Percentiles rank a stretch among this genome's conserved stretches.
phyloP scores from a whole-genome alignment of 2,113 vertebrate species.

The Hypocryptadius cinnamomeus region DNA sequence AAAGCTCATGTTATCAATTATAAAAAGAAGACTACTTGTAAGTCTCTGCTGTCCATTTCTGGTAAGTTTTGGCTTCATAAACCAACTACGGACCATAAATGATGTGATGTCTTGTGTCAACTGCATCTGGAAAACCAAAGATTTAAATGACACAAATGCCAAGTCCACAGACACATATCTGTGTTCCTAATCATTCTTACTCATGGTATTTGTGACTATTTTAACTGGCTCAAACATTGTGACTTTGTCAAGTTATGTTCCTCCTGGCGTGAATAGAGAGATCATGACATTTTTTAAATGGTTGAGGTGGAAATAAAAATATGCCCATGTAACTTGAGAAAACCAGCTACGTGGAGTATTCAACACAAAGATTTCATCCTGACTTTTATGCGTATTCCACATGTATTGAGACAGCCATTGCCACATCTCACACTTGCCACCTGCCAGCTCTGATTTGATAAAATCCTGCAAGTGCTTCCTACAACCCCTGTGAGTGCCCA shows the following conservation, averaged over 20 bases:
- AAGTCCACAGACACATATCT: slow-evolving; percentile 16
- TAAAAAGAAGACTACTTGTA: not conserved
- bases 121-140: not conserved
- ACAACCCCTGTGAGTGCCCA: not conserved
- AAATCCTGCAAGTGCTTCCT: not conserved
- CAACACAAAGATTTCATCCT: not conserved
- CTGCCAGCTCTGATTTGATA: not conserved
- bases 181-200: slow-evolving; percentile 17
- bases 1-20: not conserved
- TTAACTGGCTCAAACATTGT: not conserved
- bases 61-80: slow-evolving; percentile 18
- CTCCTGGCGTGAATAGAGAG: not conserved
- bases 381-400: not conserved
- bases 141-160: slow-evolving; percentile 3
- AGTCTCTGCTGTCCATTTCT: not conserved
- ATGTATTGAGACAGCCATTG: not conserved
- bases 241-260: not conserved
- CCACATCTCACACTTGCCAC: not conserved
- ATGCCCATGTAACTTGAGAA: not conserved
- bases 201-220: not conserved
- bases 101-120: not conserved
- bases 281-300: not conserved
- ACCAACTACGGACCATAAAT: slow-evolving; percentile 6
- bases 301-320: not conserved
- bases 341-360: not conserved